Percentiles rank a stretch among this genome's conserved stretches.
Evolutionary conservation across 2,797 vertebrate genomes (phyloP).

Genomic region (Pygocentrus nattereri): DNA sequence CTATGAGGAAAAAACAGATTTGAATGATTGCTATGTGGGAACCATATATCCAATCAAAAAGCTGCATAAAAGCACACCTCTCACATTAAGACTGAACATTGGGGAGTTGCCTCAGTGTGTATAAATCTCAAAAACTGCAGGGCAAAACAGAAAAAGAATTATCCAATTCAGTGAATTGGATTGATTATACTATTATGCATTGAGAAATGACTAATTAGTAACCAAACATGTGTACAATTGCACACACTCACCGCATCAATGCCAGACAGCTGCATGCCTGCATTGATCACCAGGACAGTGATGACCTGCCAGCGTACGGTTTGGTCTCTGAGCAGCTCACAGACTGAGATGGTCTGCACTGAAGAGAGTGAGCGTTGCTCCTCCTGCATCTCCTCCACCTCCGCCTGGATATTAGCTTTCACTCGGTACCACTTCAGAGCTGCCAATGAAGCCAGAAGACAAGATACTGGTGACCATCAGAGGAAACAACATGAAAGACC

Average conservation of each 20-base stretch:
- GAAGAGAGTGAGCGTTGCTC: slow-evolving; percentile 85
- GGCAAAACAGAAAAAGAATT: too few species aligned
- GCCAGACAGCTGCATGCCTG: slow-evolving; percentile 92
- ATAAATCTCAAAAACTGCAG: too few species aligned
- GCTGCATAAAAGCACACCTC: too few species aligned
- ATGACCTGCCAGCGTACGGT: slow-evolving; percentile 86
- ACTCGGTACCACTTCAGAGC: slow-evolving; percentile 82
- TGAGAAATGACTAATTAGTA: too few species aligned
- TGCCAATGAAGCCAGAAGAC: slow-evolving; percentile 55
- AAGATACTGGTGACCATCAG: background rate
- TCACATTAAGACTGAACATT: too few species aligned
- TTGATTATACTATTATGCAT: too few species aligned
- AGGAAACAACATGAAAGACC: background rate
- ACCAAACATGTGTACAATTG: too few species aligned
- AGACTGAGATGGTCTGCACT: slow-evolving; percentile 76
- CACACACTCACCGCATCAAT: slow-evolving; percentile 85
- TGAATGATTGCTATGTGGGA: too few species aligned
- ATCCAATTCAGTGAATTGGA: too few species aligned
- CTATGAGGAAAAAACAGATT: too few species aligned
- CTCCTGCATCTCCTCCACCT: slow-evolving; percentile 89
- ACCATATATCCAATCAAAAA: too few species aligned
- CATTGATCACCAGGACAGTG: slow-evolving; percentile 85
- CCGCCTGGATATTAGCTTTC: slow-evolving; percentile 78
- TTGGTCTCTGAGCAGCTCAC: slow-evolving; percentile 79
- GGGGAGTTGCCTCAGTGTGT: too few species aligned